These are phyloP conservation scores for Nomia melanderi DNA, from an alignment of 1,140 invertebrate species.

Conservation along the genomic window DNA sequence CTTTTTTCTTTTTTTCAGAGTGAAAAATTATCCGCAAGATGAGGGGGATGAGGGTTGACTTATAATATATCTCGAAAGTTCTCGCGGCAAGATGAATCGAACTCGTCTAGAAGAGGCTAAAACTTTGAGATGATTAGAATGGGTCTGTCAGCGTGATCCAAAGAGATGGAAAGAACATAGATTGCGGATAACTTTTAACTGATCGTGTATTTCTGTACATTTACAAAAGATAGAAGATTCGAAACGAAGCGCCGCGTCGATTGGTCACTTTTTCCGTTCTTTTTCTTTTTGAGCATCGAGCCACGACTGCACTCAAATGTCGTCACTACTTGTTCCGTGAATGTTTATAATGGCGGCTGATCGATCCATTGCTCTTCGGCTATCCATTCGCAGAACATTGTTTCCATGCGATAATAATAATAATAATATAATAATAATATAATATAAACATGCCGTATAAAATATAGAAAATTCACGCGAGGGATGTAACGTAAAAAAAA, in stretches of 20 bases:
- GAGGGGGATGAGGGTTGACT: background rate
- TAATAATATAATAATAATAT: conserved; percentile 21
- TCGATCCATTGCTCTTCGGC: conserved; percentile 20
- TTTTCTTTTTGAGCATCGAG: no score
- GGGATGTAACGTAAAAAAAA: conserved; percentile 41
- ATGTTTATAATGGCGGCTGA: conserved; percentile 55
- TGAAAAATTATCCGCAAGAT: background rate
- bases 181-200: conserved; percentile 4
- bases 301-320: no score
- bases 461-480: conserved; percentile 56
- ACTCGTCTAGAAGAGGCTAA: background rate
- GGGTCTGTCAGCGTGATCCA: background rate
- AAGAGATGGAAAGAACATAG: background rate
- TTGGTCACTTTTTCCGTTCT: conserved; percentile 58
- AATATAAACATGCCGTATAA: conserved; percentile 60
- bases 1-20: background rate
- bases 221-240: background rate
- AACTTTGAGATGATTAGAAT: no score
- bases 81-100: background rate
- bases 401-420: conserved; percentile 11
- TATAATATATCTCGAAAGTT: no score
- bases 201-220: background rate
- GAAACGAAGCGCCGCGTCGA: conserved; percentile 61
- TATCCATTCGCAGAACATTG: conserved; percentile 34
- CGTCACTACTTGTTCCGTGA: conserved; percentile 61